A percentile compares a stretch with the other conserved stretches of the same genome.
phyloP scores from a whole-genome alignment of 2,113 vertebrate species.

The Conger conger region DNA sequence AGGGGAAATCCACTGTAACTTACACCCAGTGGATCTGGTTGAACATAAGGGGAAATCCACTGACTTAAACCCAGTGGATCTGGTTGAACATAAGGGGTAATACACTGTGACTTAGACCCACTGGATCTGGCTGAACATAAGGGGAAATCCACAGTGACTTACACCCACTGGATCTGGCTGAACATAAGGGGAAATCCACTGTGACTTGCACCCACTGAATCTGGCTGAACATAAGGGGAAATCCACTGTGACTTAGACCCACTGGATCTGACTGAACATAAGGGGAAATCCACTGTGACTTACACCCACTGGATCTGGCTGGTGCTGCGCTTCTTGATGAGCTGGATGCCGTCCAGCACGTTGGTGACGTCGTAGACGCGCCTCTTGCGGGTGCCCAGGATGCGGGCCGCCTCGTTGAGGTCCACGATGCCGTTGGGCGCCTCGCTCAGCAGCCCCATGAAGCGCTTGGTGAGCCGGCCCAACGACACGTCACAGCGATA shows the following conservation, averaged over 20 bases:
- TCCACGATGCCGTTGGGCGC: slow-evolving; percentile 79
- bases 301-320: slow-evolving; percentile 87
- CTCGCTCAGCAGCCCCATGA: slow-evolving; percentile 79
- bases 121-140: neutral
- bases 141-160: slow-evolving; percentile 57
- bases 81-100: no score
- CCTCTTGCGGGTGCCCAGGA: slow-evolving; percentile 75
- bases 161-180: slow-evolving; percentile 87
- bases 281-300: slow-evolving; percentile 55
- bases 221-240: no score
- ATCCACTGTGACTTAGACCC: no score
- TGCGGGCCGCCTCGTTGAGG: slow-evolving; percentile 71
- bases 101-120: no score
- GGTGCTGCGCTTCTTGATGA: slow-evolving; percentile 79
- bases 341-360: slow-evolving; percentile 78
- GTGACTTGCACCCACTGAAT: no score
- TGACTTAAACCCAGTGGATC: no score
- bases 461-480: slow-evolving; percentile 74
- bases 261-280: neutral
- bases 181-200: no score
- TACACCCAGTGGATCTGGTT: slow-evolving; percentile 87
- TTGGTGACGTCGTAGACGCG: slow-evolving; percentile 90
- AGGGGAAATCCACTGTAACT: slow-evolving; percentile 54
- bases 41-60: no score
- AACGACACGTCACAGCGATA: slow-evolving; percentile 78